These are phyloP conservation scores for Drosophila carrolli DNA, from an alignment of 1,140 invertebrate genomes.

Conservation along the genomic window DNA sequence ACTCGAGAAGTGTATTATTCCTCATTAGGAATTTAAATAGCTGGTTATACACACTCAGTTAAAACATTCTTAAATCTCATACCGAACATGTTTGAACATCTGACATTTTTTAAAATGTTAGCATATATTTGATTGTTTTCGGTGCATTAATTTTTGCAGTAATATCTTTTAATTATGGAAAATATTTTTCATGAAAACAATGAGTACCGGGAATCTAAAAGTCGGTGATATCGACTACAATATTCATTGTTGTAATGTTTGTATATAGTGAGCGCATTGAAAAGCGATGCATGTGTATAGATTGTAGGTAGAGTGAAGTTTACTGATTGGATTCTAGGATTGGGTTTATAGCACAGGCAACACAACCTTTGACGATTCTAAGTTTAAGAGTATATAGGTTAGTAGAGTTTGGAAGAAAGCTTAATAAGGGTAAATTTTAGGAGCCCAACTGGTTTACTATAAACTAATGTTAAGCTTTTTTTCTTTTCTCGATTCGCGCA, in stretches of 20 bases:
- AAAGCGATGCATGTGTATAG: constrained; percentile 62
- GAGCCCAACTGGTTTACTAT: constrained; percentile 46
- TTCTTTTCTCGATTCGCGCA: constrained; percentile 1
- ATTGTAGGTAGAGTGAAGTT: constrained; percentile 16
- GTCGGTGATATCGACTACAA: not conserved
- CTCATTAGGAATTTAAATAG: too few species aligned
- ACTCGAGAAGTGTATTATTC: not conserved
- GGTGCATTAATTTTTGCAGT: too few species aligned
- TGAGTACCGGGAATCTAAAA: constrained; percentile 10
- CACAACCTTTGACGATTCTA: constrained; percentile 66
- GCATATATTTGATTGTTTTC: too few species aligned
- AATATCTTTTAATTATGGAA: not conserved
- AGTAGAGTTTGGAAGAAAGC: constrained; percentile 52
- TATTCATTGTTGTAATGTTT: not conserved
- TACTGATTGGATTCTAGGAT: constrained; percentile 37
- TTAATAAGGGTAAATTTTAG: constrained; percentile 38
- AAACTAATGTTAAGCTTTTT: constrained; percentile 47
- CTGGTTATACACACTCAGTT: too few species aligned
- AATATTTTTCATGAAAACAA: not conserved
- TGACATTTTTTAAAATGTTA: too few species aligned
- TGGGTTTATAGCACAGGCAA: constrained; percentile 66
- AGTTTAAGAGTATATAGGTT: constrained; percentile 40
- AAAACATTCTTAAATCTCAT: too few species aligned
- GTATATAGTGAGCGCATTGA: constrained; percentile 49
- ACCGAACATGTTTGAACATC: too few species aligned